Base-by-base conservation (phyloP, 1,140 invertebrate genomes). In the Calosoma granatense region DNA sequence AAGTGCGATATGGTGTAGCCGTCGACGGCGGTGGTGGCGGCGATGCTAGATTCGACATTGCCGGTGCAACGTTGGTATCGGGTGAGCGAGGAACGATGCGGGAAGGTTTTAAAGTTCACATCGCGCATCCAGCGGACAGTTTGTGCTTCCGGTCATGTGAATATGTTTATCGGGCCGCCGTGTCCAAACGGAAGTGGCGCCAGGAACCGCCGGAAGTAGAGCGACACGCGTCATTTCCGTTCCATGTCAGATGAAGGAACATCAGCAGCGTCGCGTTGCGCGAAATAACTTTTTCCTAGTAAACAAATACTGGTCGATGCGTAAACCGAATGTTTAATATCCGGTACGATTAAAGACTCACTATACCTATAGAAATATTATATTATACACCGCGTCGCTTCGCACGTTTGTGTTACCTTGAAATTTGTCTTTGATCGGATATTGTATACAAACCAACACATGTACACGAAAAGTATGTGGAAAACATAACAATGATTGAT, bases 191-290 rank as follows among this genome's bases (percentile, higher is more conserved):
- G 26, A 36, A 36, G 26, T 36, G 26, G 26, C 26, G 26, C 26
- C 26, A 36, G 26, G 26, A 36, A 36, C 9, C 17, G 41, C 6
- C 41, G 41, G 41, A 47, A 12, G 41, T 47, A 9, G 17, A 6
- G 15, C 41, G 41, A 47, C 41, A 47, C 41, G 15, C 41, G 17
- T 47, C 41, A 47, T 47, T 47, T 47, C 41, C 41, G 41, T 47
- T 36, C 26, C 41, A 17, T 17, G 41, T 47, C 41, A 47, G 41
- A 47, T 47, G 41, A 47, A 47, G 41, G 26, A 30, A 14, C 26
- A n/a, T n/a, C n/a, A n/a, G n/a, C n/a, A n/a, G n/a, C n/a, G n/a
- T n/a, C n/a, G 26, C 26, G 26, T 14, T 6, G 26, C n/a, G 26
- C 26, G 26, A n/a, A 30, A 30, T 30, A 30, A 30, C 26, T 30